phyloP scores from a whole-genome alignment of 2,797 vertebrate genomes.

The Heterohyrax brucei region DNA sequence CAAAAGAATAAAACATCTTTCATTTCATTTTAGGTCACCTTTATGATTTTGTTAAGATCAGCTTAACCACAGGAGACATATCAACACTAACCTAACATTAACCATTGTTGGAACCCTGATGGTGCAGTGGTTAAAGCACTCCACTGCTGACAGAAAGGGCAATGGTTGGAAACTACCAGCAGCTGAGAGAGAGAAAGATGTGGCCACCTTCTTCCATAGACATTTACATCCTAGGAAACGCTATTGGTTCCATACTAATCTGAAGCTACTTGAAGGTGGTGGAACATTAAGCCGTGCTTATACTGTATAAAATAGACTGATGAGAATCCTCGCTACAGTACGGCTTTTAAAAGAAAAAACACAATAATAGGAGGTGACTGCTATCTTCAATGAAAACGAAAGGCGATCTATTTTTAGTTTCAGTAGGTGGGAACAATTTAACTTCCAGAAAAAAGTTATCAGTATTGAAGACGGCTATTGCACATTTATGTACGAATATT shows the following conservation, averaged over 20 bases:
- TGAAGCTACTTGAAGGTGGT: too few relatives aligned
- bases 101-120: too few relatives aligned
- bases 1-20: conserved; percentile 32
- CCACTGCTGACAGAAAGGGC: too few relatives aligned
- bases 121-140: too few relatives aligned
- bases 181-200: too few relatives aligned
- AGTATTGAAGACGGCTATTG: conserved; percentile 70
- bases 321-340: conserved; percentile 52
- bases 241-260: too few relatives aligned
- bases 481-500: conserved; percentile 81
- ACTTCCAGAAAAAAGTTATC: conserved; percentile 78
- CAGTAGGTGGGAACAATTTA: conserved; percentile 73
- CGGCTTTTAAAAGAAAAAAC: conserved; percentile 26
- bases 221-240: too few relatives aligned
- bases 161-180: too few relatives aligned
- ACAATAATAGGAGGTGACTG: conserved; percentile 22
- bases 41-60: conserved; percentile 58
- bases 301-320: conserved; percentile 44
- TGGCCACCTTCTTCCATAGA: too few relatives aligned
- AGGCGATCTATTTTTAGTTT: conserved; percentile 76
- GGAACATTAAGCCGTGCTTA: conserved; percentile 41
- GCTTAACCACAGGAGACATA: background rate
- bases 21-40: conserved; percentile 11
- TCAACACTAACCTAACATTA: background rate
- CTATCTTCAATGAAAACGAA: conserved; percentile 57